These are phyloP conservation scores for Hetaerina titia DNA, from an alignment of 2,888 invertebrate genomes.

Conservation along the genomic window DNA sequence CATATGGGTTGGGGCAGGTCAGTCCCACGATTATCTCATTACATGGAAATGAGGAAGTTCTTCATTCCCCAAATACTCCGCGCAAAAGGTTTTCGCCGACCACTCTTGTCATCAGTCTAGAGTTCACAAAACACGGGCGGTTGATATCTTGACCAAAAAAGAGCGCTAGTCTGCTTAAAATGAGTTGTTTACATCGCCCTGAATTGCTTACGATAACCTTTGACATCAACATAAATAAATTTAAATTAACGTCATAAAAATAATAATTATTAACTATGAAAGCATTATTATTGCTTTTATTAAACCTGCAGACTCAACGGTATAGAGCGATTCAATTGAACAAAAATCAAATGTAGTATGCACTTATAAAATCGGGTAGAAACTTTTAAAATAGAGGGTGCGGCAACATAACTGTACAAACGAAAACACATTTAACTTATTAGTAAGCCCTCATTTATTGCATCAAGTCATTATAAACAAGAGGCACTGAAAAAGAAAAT, in stretches of 20 bases:
- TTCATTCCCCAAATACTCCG: neutral
- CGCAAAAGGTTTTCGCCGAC: neutral
- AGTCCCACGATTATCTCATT: slow-evolving; percentile 25
- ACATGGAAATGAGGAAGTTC: slow-evolving; percentile 45
- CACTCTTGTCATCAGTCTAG: neutral
- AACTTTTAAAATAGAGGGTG: no score
- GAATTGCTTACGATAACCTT: neutral
- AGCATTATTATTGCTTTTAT: no score
- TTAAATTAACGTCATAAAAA: neutral
- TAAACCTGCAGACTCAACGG: no score
- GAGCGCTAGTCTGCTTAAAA: neutral
- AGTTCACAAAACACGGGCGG: neutral
- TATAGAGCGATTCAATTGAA: no score
- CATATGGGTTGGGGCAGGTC: slow-evolving; percentile 18
- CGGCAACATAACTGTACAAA: no score
- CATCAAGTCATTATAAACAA: no score
- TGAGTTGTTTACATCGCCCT: neutral
- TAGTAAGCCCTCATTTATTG: no score
- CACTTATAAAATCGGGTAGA: no score
- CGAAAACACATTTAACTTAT: no score
- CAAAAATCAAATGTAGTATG: no score
- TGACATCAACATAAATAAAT: neutral
- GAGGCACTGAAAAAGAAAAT: no score
- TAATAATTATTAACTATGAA: no score
- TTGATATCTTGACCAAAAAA: neutral